phyloP scores from a whole-genome alignment of 1,140 invertebrate species.

The Drosophila gunungcola region DNA sequence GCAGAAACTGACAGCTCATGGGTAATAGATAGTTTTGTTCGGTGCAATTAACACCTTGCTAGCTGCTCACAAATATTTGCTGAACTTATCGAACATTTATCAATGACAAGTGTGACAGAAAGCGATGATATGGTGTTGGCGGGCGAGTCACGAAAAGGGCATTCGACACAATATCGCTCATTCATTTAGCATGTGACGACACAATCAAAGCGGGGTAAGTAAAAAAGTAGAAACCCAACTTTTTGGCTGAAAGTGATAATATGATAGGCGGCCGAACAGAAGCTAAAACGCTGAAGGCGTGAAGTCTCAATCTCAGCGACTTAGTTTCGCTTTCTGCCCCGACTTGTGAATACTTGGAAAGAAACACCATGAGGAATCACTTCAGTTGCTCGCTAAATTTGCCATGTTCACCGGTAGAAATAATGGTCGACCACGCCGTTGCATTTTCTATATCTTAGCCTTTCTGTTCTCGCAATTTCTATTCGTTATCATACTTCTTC shows the following conservation, averaged over 20 bases:
- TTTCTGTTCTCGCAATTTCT: slow-evolving; percentile 29
- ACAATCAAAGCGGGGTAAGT: slow-evolving; percentile 7
- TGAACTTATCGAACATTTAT: slow-evolving; percentile 72
- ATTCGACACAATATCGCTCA: slow-evolving; percentile 7
- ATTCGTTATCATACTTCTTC: slow-evolving; percentile 9
- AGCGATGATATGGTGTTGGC: slow-evolving; percentile 6
- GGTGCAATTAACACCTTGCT: slow-evolving; percentile 70
- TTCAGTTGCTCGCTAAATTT: slow-evolving; percentile 29
- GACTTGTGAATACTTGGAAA: slow-evolving; percentile 6
- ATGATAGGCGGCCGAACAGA: slow-evolving; percentile 1
- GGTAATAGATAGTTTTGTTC: slow-evolving; percentile 67
- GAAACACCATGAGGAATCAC: slow-evolving; percentile 2
- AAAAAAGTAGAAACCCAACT: slow-evolving; percentile 1
- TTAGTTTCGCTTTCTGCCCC: slow-evolving; percentile 25
- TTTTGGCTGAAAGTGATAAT: neutral
- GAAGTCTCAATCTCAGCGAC: slow-evolving; percentile 20
- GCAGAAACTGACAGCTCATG: slow-evolving; percentile 34
- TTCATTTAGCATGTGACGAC: slow-evolving; percentile 24
- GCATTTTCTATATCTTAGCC: slow-evolving; percentile 11
- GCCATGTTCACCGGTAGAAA: slow-evolving; percentile 35
- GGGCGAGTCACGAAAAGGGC: slow-evolving; percentile 16
- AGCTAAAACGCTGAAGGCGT: neutral
- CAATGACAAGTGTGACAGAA: slow-evolving; percentile 65
- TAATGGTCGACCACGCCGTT: slow-evolving; percentile 12
- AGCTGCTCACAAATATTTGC: slow-evolving; percentile 74